phyloP scores from a whole-genome alignment of 2,888 invertebrate species.

The Aleiodes testaceus region DNA sequence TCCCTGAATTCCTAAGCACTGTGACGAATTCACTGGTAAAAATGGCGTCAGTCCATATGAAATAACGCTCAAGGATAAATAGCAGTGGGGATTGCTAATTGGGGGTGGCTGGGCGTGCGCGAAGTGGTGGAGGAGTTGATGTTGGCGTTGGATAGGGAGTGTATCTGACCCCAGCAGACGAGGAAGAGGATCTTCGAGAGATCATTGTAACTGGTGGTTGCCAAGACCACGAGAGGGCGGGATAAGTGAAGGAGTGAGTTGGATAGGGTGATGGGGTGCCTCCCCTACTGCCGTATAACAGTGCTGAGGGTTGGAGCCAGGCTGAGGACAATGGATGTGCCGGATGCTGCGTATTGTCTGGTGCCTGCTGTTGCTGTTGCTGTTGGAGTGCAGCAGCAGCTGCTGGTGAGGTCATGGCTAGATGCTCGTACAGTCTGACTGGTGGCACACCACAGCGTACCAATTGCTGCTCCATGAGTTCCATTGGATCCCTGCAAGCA shows the following conservation, averaged over 20 bases:
- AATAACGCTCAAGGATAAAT: slow-evolving; percentile 39
- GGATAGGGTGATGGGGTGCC: slow-evolving; percentile 64
- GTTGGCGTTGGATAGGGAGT: slow-evolving; percentile 61
- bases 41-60: slow-evolving; percentile 4
- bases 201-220: slow-evolving; percentile 65
- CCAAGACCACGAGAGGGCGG: slow-evolving; percentile 68
- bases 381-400: slow-evolving; percentile 56
- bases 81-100: slow-evolving; percentile 60
- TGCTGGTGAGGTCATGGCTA: slow-evolving; percentile 64
- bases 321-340: slow-evolving; percentile 58
- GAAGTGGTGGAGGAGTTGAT: slow-evolving; percentile 67
- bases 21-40: slow-evolving; percentile 10
- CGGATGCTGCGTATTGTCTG: slow-evolving; percentile 50
- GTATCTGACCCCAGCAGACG: slow-evolving; percentile 68
- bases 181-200: slow-evolving; percentile 66
- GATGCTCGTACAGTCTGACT: slow-evolving; percentile 69
- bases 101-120: slow-evolving; percentile 62
- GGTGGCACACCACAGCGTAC: slow-evolving; percentile 70
- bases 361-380: slow-evolving; percentile 56
- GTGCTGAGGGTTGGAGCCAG: slow-evolving; percentile 66
- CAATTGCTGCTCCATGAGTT: slow-evolving; percentile 70
- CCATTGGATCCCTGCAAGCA: slow-evolving; percentile 70
- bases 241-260: slow-evolving; percentile 59
- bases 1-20: background rate
- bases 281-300: slow-evolving; percentile 65